Conservation (phyloP, 2,797 vertebrate genomes). For the Sebastes melanostomus region DNA sequence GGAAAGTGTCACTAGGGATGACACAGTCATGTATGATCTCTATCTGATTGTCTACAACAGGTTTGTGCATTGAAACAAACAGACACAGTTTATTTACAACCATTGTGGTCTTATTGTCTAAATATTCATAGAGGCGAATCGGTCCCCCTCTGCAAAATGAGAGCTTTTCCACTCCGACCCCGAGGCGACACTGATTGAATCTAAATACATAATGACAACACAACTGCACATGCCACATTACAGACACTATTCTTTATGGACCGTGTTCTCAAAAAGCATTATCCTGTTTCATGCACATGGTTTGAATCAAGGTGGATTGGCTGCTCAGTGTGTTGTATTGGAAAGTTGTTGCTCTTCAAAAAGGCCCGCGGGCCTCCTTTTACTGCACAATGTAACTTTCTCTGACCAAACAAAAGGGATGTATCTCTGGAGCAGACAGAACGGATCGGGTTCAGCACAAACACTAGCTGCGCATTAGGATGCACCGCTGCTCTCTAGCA, state of each 20-base stretch:
- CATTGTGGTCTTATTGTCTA: slow-evolving; percentile 30
- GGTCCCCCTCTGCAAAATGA: slow-evolving; percentile 22
- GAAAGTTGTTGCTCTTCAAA: slow-evolving; percentile 50
- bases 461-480: slow-evolving; percentile 24
- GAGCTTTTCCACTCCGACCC: slow-evolving; percentile 26
- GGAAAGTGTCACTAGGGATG: slow-evolving; percentile 10
- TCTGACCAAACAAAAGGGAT: slow-evolving; percentile 18
- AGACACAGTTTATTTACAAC: slow-evolving; percentile 25
- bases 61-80: slow-evolving; percentile 37
- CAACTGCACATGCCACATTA: slow-evolving; percentile 31
- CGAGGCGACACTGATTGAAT: slow-evolving; percentile 20
- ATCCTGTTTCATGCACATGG: slow-evolving; percentile 55
- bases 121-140: slow-evolving; percentile 40
- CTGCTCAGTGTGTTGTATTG: slow-evolving; percentile 27
- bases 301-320: slow-evolving; percentile 57
- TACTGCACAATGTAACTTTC: slow-evolving; percentile 31
- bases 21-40: slow-evolving; percentile 14
- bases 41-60: slow-evolving; percentile 21
- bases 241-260: slow-evolving; percentile 32
- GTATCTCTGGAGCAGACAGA: slow-evolving; percentile 29
- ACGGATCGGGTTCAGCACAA: slow-evolving; percentile 25
- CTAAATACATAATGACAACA: slow-evolving; percentile 55
- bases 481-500: slow-evolving; percentile 8
- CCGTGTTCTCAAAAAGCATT: slow-evolving; percentile 32
- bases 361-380: slow-evolving; percentile 31